Conservation (phyloP, 2,888 invertebrate species). For the Oscheius onirici region DNA sequence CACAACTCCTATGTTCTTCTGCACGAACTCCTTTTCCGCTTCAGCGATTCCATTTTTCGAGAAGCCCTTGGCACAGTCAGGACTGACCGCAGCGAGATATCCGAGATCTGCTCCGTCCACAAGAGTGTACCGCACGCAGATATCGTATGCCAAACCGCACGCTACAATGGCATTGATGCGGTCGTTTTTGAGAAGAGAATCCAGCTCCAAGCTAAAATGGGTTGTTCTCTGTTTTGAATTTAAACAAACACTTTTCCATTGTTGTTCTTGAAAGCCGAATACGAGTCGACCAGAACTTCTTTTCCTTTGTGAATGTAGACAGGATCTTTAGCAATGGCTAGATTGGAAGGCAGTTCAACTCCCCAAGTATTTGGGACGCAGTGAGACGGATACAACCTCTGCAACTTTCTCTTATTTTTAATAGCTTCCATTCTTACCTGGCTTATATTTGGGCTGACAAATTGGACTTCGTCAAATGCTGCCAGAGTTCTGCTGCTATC, state of each 20-base stretch:
- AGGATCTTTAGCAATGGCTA: conserved; percentile 71
- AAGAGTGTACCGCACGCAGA: conserved; percentile 79
- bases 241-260: conserved; percentile 78
- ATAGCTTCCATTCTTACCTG: conserved; percentile 15
- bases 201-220: conserved; percentile 87
- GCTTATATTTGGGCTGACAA: conserved; percentile 79
- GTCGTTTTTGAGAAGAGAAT: conserved; percentile 82
- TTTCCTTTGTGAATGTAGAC: conserved; percentile 78
- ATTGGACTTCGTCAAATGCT: conserved; percentile 89
- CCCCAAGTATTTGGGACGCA: conserved; percentile 96
- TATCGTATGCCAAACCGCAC: conserved; percentile 92
- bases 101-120: conserved; percentile 51
- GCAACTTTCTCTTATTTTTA: conserved; percentile 80
- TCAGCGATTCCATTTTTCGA: conserved; percentile 54
- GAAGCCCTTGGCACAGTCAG: conserved; percentile 65
- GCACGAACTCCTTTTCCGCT: conserved; percentile 53
- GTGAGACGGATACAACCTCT: conserved; percentile 91
- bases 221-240: too few species aligned
- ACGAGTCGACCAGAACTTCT: conserved; percentile 92
- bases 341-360: conserved; percentile 87
- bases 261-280: conserved; percentile 98
- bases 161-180: conserved; percentile 90
- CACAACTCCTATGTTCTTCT: conserved; percentile 58
- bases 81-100: conserved; percentile 60
- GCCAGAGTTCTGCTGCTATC: conserved; percentile 58